Conservation (phyloP, 2,113 vertebrate genomes). For the Lates calcarifer region DNA sequence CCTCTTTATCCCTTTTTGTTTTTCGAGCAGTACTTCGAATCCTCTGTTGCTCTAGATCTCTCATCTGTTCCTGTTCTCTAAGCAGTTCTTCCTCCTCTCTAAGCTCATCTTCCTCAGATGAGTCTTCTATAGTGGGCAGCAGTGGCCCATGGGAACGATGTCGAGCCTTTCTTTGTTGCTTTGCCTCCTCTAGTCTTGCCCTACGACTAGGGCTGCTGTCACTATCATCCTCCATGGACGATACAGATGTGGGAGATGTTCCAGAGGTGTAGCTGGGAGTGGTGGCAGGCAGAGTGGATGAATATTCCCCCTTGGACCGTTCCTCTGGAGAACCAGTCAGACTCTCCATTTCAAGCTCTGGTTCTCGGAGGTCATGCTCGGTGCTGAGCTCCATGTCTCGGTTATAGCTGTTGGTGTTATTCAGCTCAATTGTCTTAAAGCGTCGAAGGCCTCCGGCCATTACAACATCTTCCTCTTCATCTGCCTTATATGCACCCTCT, state of each 20-base stretch:
- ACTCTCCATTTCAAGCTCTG: constrained; percentile 99
- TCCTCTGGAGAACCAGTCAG: constrained; percentile 97
- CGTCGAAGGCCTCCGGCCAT: constrained; percentile 92
- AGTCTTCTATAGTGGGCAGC: constrained; percentile 98
- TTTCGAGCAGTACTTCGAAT: constrained; percentile 97
- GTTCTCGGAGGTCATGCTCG: constrained; percentile 91
- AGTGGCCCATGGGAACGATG: constrained; percentile 96
- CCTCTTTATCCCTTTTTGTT: constrained; percentile 97
- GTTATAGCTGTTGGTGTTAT: constrained; percentile 92
- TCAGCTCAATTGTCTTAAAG: constrained; percentile 98
- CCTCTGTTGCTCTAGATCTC: constrained; percentile 97
- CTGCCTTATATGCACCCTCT: constrained; percentile 77
- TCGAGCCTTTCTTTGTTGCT: constrained; percentile 97
- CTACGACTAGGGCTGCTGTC: constrained; percentile 98
- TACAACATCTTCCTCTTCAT: constrained; percentile 81
- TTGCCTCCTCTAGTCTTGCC: constrained; percentile 95
- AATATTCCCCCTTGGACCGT: constrained; percentile 95
- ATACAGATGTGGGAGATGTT: constrained; percentile 97
- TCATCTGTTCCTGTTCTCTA: constrained; percentile 97
- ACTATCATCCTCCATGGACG: constrained; percentile 97
- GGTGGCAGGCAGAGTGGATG: constrained; percentile 95
- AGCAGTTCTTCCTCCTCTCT: constrained; percentile 98
- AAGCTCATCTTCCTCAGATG: constrained; percentile 97
- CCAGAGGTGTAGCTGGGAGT: constrained; percentile 97
- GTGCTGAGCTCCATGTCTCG: constrained; percentile 91